Percentiles rank a stretch among this genome's conserved stretches.
phyloP scores from a whole-genome alignment of 2,888 invertebrate genomes.

The Dryobotodes eremita region DNA sequence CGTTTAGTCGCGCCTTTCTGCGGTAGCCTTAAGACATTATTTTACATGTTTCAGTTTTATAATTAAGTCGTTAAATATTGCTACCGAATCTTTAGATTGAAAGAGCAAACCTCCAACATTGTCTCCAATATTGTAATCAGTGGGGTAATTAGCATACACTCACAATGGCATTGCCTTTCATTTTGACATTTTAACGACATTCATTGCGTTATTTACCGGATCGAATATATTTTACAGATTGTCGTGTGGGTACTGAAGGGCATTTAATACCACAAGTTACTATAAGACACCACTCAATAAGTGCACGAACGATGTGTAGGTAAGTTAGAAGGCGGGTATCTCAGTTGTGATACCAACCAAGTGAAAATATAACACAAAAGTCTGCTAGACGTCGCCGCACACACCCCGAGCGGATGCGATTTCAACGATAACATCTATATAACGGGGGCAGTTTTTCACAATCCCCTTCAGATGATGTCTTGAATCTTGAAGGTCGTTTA shows the following conservation, averaged over 20 bases:
- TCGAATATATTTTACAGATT: background rate
- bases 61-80: background rate
- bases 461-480: conserved; percentile 73
- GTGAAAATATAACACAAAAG: conserved; percentile 60
- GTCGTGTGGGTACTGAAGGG: background rate
- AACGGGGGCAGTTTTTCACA: conserved; percentile 70
- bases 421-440: conserved; percentile 73
- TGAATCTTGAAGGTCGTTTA: conserved; percentile 77
- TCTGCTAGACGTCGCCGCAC: conserved; percentile 32
- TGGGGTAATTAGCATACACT: background rate
- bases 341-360: conserved; percentile 49
- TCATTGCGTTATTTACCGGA: background rate
- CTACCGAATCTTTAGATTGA: no score
- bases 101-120: background rate
- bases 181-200: background rate
- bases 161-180: background rate
- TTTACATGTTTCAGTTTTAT: background rate
- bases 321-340: conserved; percentile 36
- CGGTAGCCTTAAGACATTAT: background rate
- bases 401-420: conserved; percentile 62
- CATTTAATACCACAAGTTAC: conserved; percentile 19
- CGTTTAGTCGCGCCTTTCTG: no score
- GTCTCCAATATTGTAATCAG: background rate
- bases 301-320: conserved; percentile 10
- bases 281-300: conserved; percentile 30